These are phyloP conservation scores for Ciconia boyciana DNA, from an alignment of 2,113 vertebrate genomes.

Conservation along the genomic window DNA sequence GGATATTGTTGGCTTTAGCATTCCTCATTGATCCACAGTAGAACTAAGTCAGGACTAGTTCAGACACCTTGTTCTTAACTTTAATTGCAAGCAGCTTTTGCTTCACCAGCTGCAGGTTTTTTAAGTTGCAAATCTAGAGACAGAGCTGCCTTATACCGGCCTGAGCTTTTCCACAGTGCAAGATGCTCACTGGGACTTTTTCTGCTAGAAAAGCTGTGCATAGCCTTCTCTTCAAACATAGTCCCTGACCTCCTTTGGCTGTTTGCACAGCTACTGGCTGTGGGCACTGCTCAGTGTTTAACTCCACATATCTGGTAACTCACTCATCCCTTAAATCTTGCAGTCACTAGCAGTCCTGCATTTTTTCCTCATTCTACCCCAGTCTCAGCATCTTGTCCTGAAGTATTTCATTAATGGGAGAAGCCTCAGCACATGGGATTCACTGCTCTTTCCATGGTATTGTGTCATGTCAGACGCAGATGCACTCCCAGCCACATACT, in stretches of 20 bases:
- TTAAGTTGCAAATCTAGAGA: neutral
- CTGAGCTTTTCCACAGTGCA: neutral
- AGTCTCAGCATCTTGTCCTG: neutral
- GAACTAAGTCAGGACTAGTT: neutral
- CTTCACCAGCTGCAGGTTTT: neutral
- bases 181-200: neutral
- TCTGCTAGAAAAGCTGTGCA: neutral
- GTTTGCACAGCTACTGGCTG: neutral
- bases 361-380: neutral
- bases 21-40: neutral
- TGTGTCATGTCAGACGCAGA: neutral
- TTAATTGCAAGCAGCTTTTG: neutral
- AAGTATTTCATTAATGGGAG: neutral
- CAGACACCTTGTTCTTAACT: neutral
- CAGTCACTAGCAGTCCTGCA: too few species aligned
- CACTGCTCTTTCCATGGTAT: neutral
- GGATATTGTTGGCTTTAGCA: neutral
- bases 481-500: neutral
- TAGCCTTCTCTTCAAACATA: neutral
- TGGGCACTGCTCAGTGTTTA: neutral
- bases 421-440: neutral
- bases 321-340: neutral
- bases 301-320: neutral
- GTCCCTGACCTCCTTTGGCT: neutral
- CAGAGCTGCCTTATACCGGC: neutral